Evolutionary conservation across 2,113 vertebrate genomes (phyloP).

Genomic region (Fukomys damarensis): DNA sequence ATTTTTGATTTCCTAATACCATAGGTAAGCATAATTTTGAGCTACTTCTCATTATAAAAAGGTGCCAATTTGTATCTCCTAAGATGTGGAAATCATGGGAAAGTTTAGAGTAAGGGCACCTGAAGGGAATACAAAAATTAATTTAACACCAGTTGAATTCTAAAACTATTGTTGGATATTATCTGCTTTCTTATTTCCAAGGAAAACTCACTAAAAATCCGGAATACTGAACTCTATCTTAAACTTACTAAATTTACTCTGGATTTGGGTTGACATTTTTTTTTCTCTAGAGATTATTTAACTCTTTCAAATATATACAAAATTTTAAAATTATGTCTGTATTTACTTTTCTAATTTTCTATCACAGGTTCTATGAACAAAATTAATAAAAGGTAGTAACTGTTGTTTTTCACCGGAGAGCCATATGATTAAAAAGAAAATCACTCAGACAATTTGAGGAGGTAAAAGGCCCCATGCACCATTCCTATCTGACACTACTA

Average conservation of each 20-base stretch:
- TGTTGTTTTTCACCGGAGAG: neutral
- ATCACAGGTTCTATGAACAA: neutral
- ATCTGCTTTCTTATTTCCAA: neutral
- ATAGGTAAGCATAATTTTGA: neutral
- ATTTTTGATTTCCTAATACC: neutral
- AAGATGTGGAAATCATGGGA: neutral
- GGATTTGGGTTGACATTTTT: neutral
- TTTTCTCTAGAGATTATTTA: neutral
- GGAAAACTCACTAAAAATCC: neutral
- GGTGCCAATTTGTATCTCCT: neutral
- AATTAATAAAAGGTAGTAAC: neutral
- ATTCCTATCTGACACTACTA: neutral
- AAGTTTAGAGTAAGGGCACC: neutral
- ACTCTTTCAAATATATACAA: neutral
- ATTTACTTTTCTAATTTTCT: neutral
- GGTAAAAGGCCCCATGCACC: neutral
- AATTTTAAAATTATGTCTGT: neutral
- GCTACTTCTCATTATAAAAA: neutral
- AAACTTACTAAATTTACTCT: neutral
- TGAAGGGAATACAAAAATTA: neutral
- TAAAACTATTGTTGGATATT: neutral
- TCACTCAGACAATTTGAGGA: rapidly evolving
- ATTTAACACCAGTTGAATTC: neutral
- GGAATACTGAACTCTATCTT: neutral
- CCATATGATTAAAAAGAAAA: neutral